A percentile compares a stretch with the other conserved stretches of the same genome.
These are phyloP conservation scores for Calyptommatus sinebrachiatus DNA, from an alignment of 2,113 vertebrate species.

Conservation along the genomic window DNA sequence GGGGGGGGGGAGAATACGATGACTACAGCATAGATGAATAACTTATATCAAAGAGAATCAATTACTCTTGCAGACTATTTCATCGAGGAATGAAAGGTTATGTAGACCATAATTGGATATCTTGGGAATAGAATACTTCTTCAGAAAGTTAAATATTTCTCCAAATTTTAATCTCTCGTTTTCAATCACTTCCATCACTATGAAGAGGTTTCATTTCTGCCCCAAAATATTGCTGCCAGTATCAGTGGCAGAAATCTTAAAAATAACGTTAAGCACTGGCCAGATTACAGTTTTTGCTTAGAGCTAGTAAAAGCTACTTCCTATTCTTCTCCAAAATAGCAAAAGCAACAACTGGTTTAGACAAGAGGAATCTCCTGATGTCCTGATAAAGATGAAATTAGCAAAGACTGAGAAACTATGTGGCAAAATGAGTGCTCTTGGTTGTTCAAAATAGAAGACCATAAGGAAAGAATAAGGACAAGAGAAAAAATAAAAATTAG, in stretches of 20 bases:
- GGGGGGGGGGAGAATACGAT: not conserved
- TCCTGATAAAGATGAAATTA: not conserved
- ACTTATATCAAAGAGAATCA: conserved; percentile 40
- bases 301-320: not conserved
- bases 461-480: not conserved
- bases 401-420: not conserved
- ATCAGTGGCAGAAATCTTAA: conserved; percentile 34
- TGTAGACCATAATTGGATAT: conserved; percentile 48
- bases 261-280: conserved; percentile 28
- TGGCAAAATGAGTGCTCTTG: not conserved
- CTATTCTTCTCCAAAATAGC: too few species aligned
- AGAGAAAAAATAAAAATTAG: too few species aligned
- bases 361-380: too few species aligned
- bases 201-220: not conserved
- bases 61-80: conserved; percentile 45
- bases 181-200: conserved; percentile 30
- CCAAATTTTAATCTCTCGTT: conserved; percentile 33
- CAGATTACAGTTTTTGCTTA: not conserved
- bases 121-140: conserved; percentile 22
- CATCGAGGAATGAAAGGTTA: conserved; percentile 41
- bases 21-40: conserved; percentile 14
- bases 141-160: conserved; percentile 29
- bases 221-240: conserved; percentile 43
- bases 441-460: not conserved
- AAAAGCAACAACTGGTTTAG: too few species aligned